Base-by-base conservation (phyloP, 2,797 vertebrate genomes). In the Tapera naevia region DNA sequence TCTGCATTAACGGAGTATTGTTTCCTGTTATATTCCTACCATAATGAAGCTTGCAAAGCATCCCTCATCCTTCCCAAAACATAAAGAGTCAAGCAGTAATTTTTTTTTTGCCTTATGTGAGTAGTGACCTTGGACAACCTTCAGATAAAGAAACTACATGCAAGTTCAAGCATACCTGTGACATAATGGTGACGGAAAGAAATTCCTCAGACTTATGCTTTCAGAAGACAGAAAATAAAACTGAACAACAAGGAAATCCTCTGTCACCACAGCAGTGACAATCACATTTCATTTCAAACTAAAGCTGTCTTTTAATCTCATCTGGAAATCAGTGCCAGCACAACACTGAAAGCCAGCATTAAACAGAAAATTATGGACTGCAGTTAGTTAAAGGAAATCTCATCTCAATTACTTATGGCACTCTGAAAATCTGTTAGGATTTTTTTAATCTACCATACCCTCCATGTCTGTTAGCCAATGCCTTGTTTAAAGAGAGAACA, bases 251-350 rank as follows among this genome's bases (percentile, higher is more conserved):
- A 80, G 30, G 57, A 90, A 94, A 94, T 88, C 33, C 56, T 86
- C 78, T 85, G 66, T 41, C 86, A 93, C 39, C 28, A 83, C 35
- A 78, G 41, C 85, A 88, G 39, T 46, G 41, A 87, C 46, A 95
- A 76, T 3, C 25, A 43, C 58, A 71, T 57, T 81, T 90, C 57
- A 37, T 65, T 85, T 90, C 80, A 87, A 72, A 88, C 91, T 79
- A 89, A 94, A 89, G 58, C 21, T 11, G 9, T 84, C 76, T 75
- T 73, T 70, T 93, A 81, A 88, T 82, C 64, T 82, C 74, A 41
- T 35, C 61, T 58, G n/a, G 91, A 94, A 94, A 92, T 24, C 7
- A 2, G 15, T 51, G 62, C 86, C 88, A 87, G 80, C 50, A 67
- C 37, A 82, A 72, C 37, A 50, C 18, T 71, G 27, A 64, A 67